These are phyloP conservation scores for Tetramorium alpestre DNA, from an alignment of 1,140 invertebrate species.

Conservation along the genomic window DNA sequence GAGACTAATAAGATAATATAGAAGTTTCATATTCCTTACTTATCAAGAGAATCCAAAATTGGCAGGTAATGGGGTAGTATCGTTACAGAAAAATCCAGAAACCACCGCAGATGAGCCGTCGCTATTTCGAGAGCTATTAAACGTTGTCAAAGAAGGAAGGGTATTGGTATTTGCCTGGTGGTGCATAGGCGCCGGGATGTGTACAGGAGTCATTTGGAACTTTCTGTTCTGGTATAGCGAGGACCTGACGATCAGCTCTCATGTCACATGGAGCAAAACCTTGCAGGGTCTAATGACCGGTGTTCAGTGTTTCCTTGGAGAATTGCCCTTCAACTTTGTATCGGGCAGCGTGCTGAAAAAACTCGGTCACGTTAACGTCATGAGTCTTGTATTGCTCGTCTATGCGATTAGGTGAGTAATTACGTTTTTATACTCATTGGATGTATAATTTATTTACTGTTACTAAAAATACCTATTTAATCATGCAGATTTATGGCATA, in stretches of 20 bases:
- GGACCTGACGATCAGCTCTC: slow-evolving; percentile 86
- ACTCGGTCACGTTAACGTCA: slow-evolving; percentile 93
- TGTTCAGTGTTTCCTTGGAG: slow-evolving; percentile 94
- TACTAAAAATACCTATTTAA: slow-evolving; percentile 80
- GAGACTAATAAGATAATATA: slow-evolving; percentile 40
- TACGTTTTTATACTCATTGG: not conserved
- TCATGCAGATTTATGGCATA: slow-evolving; percentile 93
- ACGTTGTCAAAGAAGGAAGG: slow-evolving; percentile 77
- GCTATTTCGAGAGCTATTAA: slow-evolving; percentile 78
- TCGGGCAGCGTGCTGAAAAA: slow-evolving; percentile 93
- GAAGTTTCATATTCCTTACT: slow-evolving; percentile 62
- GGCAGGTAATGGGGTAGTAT: slow-evolving; percentile 74
- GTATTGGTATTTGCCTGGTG: slow-evolving; percentile 86
- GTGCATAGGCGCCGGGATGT: slow-evolving; percentile 93
- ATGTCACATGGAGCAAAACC: slow-evolving; percentile 89
- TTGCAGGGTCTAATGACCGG: slow-evolving; percentile 91
- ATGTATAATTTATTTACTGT: not conserved
- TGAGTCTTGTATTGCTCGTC: slow-evolving; percentile 92
- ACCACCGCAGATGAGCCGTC: slow-evolving; percentile 76
- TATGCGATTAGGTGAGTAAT: slow-evolving; percentile 81
- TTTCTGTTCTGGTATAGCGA: slow-evolving; percentile 94
- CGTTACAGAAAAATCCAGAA: slow-evolving; percentile 76
- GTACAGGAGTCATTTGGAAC: slow-evolving; percentile 95
- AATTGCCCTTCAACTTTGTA: slow-evolving; percentile 95
- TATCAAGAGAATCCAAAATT: slow-evolving; percentile 71